Conservation (phyloP, 2,888 invertebrate species). For the Chrysolina americana region DNA sequence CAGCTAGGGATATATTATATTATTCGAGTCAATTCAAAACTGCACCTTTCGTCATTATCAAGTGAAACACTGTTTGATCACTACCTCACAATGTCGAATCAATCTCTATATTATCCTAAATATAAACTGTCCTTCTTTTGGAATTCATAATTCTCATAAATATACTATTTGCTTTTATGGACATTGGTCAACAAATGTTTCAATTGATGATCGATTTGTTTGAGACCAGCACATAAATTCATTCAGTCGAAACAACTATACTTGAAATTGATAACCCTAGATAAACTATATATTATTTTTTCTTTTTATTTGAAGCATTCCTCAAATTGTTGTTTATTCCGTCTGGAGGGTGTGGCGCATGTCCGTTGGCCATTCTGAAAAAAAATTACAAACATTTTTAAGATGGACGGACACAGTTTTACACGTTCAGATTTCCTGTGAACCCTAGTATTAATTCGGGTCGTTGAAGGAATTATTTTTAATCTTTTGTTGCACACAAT, state of each 20-base stretch:
- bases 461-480: no score
- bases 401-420: neutral
- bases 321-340: constrained; percentile 54
- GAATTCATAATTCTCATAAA: neutral
- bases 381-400: constrained; percentile 7
- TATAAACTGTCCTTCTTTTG: constrained; percentile 1
- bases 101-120: constrained; percentile 4
- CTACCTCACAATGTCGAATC: neutral
- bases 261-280: constrained; percentile 14
- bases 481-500: no score
- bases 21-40: neutral
- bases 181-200: neutral
- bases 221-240: neutral
- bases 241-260: constrained; percentile 22
- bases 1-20: neutral
- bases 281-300: constrained; percentile 55
- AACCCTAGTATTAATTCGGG: no score
- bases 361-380: constrained; percentile 66
- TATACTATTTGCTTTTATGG: constrained; percentile 2
- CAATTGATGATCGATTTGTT: neutral
- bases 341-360: constrained; percentile 62
- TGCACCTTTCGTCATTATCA: neutral
- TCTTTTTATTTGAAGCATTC: constrained; percentile 60
- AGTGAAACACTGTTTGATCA: neutral
- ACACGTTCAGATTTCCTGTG: neutral